Evolutionary conservation across 2,888 invertebrate species (phyloP).

Genomic region (Norana najaformis): DNA sequence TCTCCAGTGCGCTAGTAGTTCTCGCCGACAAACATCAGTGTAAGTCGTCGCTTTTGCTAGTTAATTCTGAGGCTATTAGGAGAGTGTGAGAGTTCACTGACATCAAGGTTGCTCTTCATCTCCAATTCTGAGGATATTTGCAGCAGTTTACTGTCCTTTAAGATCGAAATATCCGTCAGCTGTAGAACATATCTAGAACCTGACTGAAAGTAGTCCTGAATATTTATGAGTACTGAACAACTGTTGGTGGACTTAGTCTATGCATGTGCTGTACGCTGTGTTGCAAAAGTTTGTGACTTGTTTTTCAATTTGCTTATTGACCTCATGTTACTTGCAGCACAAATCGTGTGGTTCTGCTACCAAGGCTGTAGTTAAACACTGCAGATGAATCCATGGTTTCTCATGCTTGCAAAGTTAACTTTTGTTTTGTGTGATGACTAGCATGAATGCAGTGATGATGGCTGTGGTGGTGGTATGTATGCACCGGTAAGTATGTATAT

Average conservation of each 20-base stretch:
- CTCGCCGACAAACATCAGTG: conserved; percentile 95
- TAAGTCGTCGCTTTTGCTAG: conserved; percentile 49
- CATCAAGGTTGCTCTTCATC: neutral
- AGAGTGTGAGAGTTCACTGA: neutral
- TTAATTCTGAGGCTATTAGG: neutral
- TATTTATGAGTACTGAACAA: neutral
- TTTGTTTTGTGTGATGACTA: neutral
- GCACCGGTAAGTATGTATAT: neutral
- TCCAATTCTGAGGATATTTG: neutral
- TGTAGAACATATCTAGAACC: neutral
- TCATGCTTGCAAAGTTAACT: neutral
- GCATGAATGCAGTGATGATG: neutral
- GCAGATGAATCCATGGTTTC: neutral
- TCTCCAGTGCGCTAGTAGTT: conserved; percentile 85
- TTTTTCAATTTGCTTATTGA: neutral
- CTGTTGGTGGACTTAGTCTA: neutral
- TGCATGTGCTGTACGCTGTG: neutral
- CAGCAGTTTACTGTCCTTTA: neutral
- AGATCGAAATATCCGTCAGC: neutral
- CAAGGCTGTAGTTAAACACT: neutral
- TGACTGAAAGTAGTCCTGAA: conserved; percentile 7
- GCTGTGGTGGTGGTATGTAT: neutral
- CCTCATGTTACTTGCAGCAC: neutral
- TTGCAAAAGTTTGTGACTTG: conserved; percentile 3
- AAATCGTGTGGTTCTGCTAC: neutral